phyloP scores from a whole-genome alignment of 2,113 vertebrate genomes.

The Theristicus caerulescens region DNA sequence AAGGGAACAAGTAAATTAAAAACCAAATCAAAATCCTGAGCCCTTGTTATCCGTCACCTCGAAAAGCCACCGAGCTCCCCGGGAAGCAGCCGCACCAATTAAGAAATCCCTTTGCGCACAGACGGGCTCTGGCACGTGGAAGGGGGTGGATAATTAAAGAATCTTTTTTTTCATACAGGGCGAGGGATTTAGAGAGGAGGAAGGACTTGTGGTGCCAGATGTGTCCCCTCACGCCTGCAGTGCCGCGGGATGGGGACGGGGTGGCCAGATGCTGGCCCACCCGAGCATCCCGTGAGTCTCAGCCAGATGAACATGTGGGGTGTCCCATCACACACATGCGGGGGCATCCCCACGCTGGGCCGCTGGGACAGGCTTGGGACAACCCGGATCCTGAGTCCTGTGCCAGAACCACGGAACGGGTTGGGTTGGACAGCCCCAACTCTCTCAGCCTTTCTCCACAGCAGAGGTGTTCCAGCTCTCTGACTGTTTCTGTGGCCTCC shows the following conservation, averaged over 20 bases:
- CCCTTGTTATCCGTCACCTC: neutral
- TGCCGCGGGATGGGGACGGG: neutral
- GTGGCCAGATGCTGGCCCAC: neutral
- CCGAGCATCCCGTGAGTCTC: neutral
- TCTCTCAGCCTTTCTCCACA: neutral
- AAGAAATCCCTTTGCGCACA: neutral
- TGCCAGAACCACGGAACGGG: neutral
- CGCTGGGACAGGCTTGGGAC: neutral
- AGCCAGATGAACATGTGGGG: neutral
- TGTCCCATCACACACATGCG: fast-evolving
- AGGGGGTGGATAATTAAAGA: slow-evolving; percentile 12
- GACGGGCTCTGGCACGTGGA: neutral
- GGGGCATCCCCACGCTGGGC: neutral
- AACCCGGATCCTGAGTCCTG: neutral
- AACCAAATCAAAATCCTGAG: neutral
- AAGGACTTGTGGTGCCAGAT: neutral
- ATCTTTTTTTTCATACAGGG: neutral
- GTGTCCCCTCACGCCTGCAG: neutral
- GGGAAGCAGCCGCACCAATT: neutral
- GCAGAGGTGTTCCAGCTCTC: neutral
- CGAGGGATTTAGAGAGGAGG: neutral
- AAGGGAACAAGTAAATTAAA: neutral
- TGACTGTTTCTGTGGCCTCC: neutral
- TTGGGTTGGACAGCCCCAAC: neutral
- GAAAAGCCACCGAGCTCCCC: neutral